A percentile compares a stretch with the other conserved stretches of the same genome.
phyloP scores from a whole-genome alignment of 2,888 invertebrate species.

The Melieria crassipennis region DNA sequence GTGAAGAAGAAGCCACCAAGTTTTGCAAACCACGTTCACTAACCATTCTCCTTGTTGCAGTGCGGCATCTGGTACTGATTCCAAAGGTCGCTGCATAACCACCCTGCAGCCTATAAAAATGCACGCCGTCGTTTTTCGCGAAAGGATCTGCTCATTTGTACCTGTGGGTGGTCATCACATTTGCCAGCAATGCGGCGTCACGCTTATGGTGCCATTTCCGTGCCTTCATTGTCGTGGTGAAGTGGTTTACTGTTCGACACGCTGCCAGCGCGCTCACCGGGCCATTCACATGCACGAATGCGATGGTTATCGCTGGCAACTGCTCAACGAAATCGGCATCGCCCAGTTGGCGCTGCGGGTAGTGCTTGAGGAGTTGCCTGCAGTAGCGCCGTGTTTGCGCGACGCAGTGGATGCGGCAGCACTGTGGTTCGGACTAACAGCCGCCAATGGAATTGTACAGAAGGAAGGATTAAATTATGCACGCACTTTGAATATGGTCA shows the following conservation, averaged over 20 bases:
- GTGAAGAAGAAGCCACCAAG: background rate
- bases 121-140: conserved; percentile 81
- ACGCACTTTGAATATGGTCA: conserved; percentile 64
- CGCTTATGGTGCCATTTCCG: conserved; percentile 73
- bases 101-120: conserved; percentile 70
- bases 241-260: conserved; percentile 74
- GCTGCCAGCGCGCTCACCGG: conserved; percentile 70
- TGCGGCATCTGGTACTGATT: background rate
- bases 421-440: conserved; percentile 49
- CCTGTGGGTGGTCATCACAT: conserved; percentile 67
- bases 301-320: conserved; percentile 70
- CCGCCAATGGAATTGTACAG: conserved; percentile 63
- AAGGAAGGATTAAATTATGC: conserved; percentile 51
- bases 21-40: background rate
- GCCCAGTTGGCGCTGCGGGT: conserved; percentile 81
- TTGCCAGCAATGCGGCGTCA: conserved; percentile 80
- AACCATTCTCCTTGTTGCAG: background rate
- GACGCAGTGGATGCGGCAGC: conserved; percentile 12
- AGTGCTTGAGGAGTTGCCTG: conserved; percentile 68
- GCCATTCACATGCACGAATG: conserved; percentile 80
- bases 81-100: conserved; percentile 60
- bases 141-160: conserved; percentile 84
- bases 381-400: conserved; percentile 43
- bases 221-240: conserved; percentile 73
- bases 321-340: conserved; percentile 79